Percentiles rank a stretch among this genome's conserved stretches.
These are phyloP conservation scores for Gasteruption jaculator DNA, from an alignment of 2,888 invertebrate genomes.

Conservation along the genomic window DNA sequence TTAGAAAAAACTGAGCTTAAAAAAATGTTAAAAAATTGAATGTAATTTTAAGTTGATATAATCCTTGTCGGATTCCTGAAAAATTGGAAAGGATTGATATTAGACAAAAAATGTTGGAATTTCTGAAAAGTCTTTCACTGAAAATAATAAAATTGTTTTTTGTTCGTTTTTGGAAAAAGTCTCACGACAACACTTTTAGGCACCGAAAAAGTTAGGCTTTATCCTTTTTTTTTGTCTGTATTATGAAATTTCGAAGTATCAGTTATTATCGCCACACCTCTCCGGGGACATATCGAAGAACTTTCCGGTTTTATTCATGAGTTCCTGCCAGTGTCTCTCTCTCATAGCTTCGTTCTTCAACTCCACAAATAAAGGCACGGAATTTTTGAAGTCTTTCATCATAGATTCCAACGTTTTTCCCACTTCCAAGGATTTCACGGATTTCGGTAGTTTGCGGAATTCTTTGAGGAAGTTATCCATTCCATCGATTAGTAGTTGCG, in stretches of 20 bases:
- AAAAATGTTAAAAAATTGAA: too few species aligned
- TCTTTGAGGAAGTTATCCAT: conserved; percentile 81
- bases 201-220: too few species aligned
- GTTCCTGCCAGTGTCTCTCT: conserved; percentile 83
- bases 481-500: conserved; percentile 77
- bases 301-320: conserved; percentile 80
- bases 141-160: too few species aligned
- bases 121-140: too few species aligned
- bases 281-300: conserved; percentile 84
- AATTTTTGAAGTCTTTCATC: conserved; percentile 84
- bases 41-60: too few species aligned
- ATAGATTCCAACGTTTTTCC: conserved; percentile 71
- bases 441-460: conserved; percentile 70
- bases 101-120: too few species aligned
- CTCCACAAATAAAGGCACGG: conserved; percentile 85
- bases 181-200: too few species aligned
- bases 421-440: conserved; percentile 56
- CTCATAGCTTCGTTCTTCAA: conserved; percentile 87
- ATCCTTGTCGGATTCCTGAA: too few species aligned
- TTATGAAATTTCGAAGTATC: not conserved
- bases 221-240: too few species aligned
- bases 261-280: conserved; percentile 29
- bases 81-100: too few species aligned
- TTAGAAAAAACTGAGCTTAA: too few species aligned
- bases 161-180: too few species aligned